Evolutionary conservation across 2,797 vertebrate genomes (phyloP), one percentile per base, ranked within the genome.

Genomic region (Pseudochirops corinnae): DNA sequence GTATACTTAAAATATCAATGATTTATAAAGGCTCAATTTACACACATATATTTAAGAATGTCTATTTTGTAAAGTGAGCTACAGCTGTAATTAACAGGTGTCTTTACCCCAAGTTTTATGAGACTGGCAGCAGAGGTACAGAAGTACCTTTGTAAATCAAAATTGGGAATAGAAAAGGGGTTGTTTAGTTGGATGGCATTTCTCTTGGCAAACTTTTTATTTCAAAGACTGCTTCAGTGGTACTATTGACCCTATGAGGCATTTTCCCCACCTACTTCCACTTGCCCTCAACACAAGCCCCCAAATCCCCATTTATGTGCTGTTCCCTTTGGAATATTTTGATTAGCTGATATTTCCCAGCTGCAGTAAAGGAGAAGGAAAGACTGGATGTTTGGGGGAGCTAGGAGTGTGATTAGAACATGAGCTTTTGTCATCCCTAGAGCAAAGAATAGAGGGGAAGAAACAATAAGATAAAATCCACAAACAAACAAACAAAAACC

Each of bases 141-240:
- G 31, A 57, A 94, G 33, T 82, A 28, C 90, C 4, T 90, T 91
- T n/a, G 93, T 57, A 92, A 95, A 91, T 33, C 26, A 95, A 91
- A 52, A 91, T 52, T 74, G 24, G 4, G 56, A 5, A 93, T 1
- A 50, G 4, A 94, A 91, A 11, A 82, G 16, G 95, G 91, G 33
- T 56, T 29, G 62, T 5, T 4, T 96, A 28, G 46, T 21, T 82
- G 39, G n/a, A 74, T 74, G 67, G 7, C 24, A 39, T 82, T 82
- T 82, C 39, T 82, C 0, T 50, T 87, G 10, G 39, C 57, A 93
- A 96, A 91, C 26, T 10, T 87, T 46, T 60, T 1, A 55, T 7
- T 90, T 82, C 31, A 95, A 31, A 67, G 56, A 91, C 39, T 5
- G 50, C 33, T 95, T 93, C 56, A 55, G 74, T 91, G 21, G 13